Base-by-base conservation (phyloP, 2,113 vertebrate species). In the Cyphomyrus plagiostoma region DNA sequence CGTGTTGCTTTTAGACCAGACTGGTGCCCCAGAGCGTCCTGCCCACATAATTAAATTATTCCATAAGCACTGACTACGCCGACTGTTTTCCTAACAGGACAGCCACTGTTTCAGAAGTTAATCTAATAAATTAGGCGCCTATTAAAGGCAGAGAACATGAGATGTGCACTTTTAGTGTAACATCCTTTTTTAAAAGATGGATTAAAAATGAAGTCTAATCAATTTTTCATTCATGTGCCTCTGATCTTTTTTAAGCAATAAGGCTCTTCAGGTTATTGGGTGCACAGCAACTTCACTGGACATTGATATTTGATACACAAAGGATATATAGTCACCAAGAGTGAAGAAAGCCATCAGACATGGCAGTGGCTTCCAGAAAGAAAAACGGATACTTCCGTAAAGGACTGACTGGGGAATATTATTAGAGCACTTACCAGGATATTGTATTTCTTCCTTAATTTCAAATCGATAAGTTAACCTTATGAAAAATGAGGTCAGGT, bases 401-500 rank as follows among this genome's bases (percentile, higher is more conserved):
- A 91, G 50, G 50, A 91, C 2, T 88, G 88, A 19, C 80, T 45
- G 23, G 80, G 52, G 39, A 53, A 83, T 58, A 56, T 91, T n/a
- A 77, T 21, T 21, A 15, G 58, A 87, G 90, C 49, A 87, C 84
- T 58, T 45, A 39, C 49, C 17, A 88, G 17, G 56, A 87, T 88
- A 85, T 23, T 84, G 53, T 13, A 3, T 89, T 80, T 26, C 56
- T 30, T 48, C 70, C 49, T 15, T 74, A 85, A 58, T 30, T 50
- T 84, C 42, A 89, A 90, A 88, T 89, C 90, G 85, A 74, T 90
- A 70, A 91, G 85, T 39, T 50, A 74, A 89, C 56, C 45, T 62
- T 30, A 86, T 77, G 62, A 90, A 90, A 85, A 86, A 87, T 86
- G 19, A 87, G 52, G 53, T 58, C 21, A 21, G 39, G 80, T 46